Evolutionary conservation across 2,797 vertebrate genomes (phyloP), one percentile per base, ranked within the genome.

Genomic region (Pseudomugil gertrudae): DNA sequence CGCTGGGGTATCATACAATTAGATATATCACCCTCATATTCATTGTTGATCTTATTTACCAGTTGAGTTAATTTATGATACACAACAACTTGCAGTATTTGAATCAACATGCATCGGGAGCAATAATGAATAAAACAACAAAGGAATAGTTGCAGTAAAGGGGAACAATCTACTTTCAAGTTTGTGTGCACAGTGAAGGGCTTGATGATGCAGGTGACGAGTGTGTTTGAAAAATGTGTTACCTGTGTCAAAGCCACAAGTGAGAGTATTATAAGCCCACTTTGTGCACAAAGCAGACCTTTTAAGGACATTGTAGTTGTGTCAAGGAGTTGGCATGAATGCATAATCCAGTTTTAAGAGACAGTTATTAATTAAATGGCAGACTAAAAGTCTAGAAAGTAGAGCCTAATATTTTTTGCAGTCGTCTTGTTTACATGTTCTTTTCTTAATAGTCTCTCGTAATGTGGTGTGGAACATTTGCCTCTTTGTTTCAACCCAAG

Each of bases 141-240:
- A 2, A 23, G 32, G 27, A 32, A 69, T 13, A 47, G 19, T 9
- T 45, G 7, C 40, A 45, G 55, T 35, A 23, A 61, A 21, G 17
- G 17, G 1, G 10, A 21, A 63, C 8, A 0, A 43, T 9, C 57
- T 27, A 66, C 48, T 52, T 51, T 65, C 32, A 21, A 24, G 51
- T 63, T 55, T n/a, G 13, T 55, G 50, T 66, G 56, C 50, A 24
- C 60, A 40, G 17, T 17, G n/a, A 55, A 53, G 32, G 68, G 58
- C 30, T 69, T 57, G 19, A 77, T 78, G 74, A 84, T 24, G 47
- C 64, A 79, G 51, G 54, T 68, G n/a, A n/a, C n/a, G n/a, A n/a
- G n/a, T 61, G 21, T 67, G 74, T 79, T 30, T 59, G 52, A 67
- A 72, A 54, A 65, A 55, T 65, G 32, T 69, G 63, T 63, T 69